Evolutionary conservation across 2,797 vertebrate genomes (phyloP), one percentile per base, ranked within the genome.

Genomic region (Steatocranus sp.): DNA sequence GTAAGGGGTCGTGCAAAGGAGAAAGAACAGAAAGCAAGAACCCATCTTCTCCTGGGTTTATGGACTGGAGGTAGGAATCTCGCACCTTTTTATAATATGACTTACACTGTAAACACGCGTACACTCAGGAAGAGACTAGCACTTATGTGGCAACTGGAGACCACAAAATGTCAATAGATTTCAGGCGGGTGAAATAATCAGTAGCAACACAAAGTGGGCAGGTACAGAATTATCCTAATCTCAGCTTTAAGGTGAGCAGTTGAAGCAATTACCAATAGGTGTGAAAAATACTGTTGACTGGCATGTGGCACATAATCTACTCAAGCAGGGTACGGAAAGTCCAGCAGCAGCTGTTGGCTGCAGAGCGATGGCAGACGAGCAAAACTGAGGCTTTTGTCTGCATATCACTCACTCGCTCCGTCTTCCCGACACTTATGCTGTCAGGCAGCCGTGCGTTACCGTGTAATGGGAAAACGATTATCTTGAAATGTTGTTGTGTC

Each of bases 1-100:
- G 78, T 79, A 89, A 53, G 68, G 56, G 36, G 63, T 9, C 3
- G 61, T 15, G n/a, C 17, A 18, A 80, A 75, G 3, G 54, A 83
- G 82, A 53, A 70, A 82, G 81, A 80, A 83, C 75, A 73, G 79
- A 81, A 46, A 82, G 79, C 84, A 87, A 91, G 89, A 81, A 81
- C 49, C 83, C 89, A 82, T 90, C 91, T 83, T 88, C 90, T 89
- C 77, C 89, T 87, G 91, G 80, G 93, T 96, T 95, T 96, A 96
- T 96, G 95, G 95, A 96, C 95, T 93, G 93, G 92, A 96, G 95
- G 95, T 96, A 94, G 78, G 94, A 84, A 7, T 36, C 11, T 46
- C 11, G 34, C 11, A n/a, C 10, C 11, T 15, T 66, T 70, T 49
- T 38, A 18, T 36, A 38, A 78, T 20, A 27, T 48, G 20, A 23